Conservation (phyloP, 1,140 invertebrate species). For the Halesus radiatus region DNA sequence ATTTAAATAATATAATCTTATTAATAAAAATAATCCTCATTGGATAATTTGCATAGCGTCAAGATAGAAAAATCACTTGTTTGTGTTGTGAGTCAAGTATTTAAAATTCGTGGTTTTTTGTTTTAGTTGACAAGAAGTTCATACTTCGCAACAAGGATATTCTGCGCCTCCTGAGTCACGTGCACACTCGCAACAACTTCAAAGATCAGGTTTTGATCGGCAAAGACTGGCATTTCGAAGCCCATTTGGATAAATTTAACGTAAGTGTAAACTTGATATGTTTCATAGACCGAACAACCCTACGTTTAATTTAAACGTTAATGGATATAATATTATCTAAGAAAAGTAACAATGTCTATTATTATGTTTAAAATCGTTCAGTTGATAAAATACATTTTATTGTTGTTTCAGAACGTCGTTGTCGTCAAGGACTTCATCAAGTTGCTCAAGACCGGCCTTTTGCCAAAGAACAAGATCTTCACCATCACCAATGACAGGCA, state of each 20-base stretch:
- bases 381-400: not conserved
- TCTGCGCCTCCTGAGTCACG: slow-evolving; percentile 74
- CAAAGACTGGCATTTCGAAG: slow-evolving; percentile 70
- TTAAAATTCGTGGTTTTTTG: no score
- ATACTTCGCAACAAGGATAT: slow-evolving; percentile 73
- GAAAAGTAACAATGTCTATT: no score
- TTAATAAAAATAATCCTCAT: no score
- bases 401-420: slow-evolving; percentile 64
- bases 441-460: slow-evolving; percentile 66
- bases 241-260: slow-evolving; percentile 64
- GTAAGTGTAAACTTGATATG: slow-evolving; percentile 57
- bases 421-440: slow-evolving; percentile 71
- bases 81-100: no score
- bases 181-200: slow-evolving; percentile 70
- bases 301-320: no score
- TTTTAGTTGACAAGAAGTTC: slow-evolving; percentile 65
- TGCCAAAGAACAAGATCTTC: slow-evolving; percentile 70
- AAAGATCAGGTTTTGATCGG: slow-evolving; percentile 68
- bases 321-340: no score
- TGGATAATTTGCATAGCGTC: no score
- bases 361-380: no score
- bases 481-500: slow-evolving; percentile 68
- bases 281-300: no score
- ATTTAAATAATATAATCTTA: no score
- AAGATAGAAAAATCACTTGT: no score